phyloP scores from a whole-genome alignment of 2,797 vertebrate genomes.

The Lepilemur ruficaudatus region DNA sequence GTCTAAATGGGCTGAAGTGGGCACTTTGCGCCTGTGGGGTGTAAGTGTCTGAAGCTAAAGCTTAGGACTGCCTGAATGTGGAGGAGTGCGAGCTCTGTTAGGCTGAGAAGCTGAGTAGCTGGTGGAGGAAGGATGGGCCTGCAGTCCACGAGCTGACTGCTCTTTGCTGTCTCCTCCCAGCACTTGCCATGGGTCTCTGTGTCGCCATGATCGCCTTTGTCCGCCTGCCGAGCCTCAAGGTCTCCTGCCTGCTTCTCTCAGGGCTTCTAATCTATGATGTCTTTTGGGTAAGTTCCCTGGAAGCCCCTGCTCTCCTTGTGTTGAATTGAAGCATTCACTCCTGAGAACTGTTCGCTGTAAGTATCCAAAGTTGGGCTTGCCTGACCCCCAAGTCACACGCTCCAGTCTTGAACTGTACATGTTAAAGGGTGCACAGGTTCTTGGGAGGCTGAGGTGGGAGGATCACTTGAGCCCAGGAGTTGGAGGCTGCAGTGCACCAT shows the following conservation, averaged over 20 bases:
- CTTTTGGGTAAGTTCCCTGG: constrained; percentile 94
- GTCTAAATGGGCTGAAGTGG: not conserved
- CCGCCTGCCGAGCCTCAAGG: constrained; percentile 98
- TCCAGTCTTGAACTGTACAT: not conserved
- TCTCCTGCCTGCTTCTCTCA: constrained; percentile 98
- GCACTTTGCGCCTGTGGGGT: accelerated
- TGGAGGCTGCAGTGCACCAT: not conserved
- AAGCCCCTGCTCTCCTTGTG: constrained; percentile 3
- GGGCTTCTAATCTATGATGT: constrained; percentile 99
- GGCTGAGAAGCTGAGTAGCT: not conserved
- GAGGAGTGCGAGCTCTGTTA: too few relatives aligned
- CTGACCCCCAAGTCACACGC: not conserved
- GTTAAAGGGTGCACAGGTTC: not conserved
- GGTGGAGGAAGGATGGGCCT: not conserved
- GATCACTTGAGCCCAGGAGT: not conserved
- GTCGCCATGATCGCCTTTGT: constrained; percentile 99
- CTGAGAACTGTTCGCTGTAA: not conserved
- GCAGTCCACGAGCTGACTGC: not conserved
- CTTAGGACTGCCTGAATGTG: not conserved
- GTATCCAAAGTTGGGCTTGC: not conserved
- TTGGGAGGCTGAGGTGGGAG: not conserved
- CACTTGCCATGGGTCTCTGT: constrained; percentile 98
- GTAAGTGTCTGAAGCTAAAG: not conserved
- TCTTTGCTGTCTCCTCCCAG: constrained; percentile 80
- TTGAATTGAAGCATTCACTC: not conserved